phyloP scores from a whole-genome alignment of 2,888 invertebrate genomes.

The Sphinx pinastri region DNA sequence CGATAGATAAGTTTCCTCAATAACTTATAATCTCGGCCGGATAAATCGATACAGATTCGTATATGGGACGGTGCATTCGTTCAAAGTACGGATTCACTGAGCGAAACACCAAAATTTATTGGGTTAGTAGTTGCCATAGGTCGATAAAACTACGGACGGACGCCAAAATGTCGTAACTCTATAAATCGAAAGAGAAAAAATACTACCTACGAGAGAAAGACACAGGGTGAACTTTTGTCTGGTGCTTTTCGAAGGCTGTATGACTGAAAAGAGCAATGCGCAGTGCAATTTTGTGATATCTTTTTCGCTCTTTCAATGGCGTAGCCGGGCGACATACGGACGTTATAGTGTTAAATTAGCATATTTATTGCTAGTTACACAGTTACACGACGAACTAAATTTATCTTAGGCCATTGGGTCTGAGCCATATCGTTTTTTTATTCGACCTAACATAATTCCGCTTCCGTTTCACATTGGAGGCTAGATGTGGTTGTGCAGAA shows the following conservation, averaged over 20 bases:
- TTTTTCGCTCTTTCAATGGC: constrained; percentile 81
- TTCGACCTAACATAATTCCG: constrained; percentile 54
- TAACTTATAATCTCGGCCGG: constrained; percentile 47
- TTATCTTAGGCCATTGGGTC: constrained; percentile 75
- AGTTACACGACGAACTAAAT: constrained; percentile 79
- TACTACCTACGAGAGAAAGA: constrained; percentile 69
- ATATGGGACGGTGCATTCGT: constrained; percentile 83
- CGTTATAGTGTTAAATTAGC: constrained; percentile 82
- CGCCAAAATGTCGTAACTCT: constrained; percentile 72
- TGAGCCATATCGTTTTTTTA: constrained; percentile 63
- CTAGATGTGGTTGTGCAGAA: constrained; percentile 46
- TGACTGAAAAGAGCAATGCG: constrained; percentile 82
- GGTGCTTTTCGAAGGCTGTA: constrained; percentile 65
- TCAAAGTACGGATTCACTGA: constrained; percentile 80
- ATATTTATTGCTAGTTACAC: constrained; percentile 82
- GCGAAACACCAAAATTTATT: constrained; percentile 84
- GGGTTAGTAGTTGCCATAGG: constrained; percentile 83
- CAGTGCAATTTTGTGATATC: constrained; percentile 83
- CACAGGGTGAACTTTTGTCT: constrained; percentile 71
- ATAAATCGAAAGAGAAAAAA: constrained; percentile 65
- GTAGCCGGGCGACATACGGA: constrained; percentile 80
- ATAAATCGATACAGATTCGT: constrained; percentile 51
- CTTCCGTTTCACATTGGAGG: constrained; percentile 47
- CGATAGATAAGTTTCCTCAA: constrained; percentile 46
- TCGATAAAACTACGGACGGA: constrained; percentile 78